These are phyloP conservation scores for Spodoptera exigua DNA, from an alignment of 2,888 invertebrate genomes.

Conservation along the genomic window DNA sequence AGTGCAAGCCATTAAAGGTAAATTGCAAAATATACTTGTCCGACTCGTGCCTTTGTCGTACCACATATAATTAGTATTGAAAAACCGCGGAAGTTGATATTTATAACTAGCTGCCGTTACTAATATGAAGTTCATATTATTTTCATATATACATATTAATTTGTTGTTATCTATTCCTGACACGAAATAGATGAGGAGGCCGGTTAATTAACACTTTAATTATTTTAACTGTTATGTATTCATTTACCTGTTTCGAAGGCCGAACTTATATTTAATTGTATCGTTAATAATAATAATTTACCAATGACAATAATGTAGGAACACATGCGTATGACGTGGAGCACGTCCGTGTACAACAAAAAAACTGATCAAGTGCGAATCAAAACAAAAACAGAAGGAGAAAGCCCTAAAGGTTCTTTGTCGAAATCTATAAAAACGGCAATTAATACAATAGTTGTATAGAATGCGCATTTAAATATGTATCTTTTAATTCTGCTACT, in stretches of 20 bases:
- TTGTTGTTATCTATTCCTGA: constrained; percentile 36
- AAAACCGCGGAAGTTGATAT: constrained; percentile 68
- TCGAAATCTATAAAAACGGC: no score
- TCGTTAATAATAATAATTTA: no score
- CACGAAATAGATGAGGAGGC: constrained; percentile 32
- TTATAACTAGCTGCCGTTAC: constrained; percentile 56
- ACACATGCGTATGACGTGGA: no score
- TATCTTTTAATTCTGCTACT: no score
- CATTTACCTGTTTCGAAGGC: constrained; percentile 39
- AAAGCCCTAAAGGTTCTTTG: no score
- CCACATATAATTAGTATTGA: constrained; percentile 57
- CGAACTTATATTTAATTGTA: background rate
- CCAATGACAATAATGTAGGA: no score
- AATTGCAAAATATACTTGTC: constrained; percentile 54
- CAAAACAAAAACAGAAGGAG: no score
- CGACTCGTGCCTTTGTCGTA: constrained; percentile 57
- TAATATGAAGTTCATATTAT: constrained; percentile 56
- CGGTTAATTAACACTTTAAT: constrained; percentile 41
- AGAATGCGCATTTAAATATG: no score
- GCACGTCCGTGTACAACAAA: no score
- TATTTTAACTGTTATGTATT: constrained; percentile 32
- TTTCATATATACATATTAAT: constrained; percentile 32
- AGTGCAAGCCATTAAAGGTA: constrained; percentile 57
- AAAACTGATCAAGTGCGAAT: no score
- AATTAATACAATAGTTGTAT: no score